phyloP scores from a whole-genome alignment of 35 echinoderm and acorn worm species.

The Nesometra sesokonis region DNA sequence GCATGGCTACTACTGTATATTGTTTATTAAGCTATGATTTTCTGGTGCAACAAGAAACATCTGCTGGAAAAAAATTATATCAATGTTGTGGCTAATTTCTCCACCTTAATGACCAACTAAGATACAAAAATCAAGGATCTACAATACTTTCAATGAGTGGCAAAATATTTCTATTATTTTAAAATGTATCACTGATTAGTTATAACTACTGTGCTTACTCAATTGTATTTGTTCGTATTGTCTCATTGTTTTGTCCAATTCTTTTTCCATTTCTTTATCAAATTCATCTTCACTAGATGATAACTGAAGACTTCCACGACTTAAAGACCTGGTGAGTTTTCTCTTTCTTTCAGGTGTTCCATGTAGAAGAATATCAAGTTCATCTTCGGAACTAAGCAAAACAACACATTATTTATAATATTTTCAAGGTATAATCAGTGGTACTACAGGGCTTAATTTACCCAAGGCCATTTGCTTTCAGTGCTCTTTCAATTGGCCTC shows the following conservation, averaged over 20 bases:
- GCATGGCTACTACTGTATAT: no score
- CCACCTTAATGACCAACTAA: no score
- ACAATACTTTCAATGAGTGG: no score
- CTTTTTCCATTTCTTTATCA: constrained; percentile 96
- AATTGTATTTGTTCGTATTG: constrained; percentile 54
- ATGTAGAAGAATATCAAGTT: constrained; percentile 89
- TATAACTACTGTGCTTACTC: not conserved
- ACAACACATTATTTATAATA: not conserved
- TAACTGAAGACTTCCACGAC: constrained; percentile 83
- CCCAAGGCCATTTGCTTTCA: no score
- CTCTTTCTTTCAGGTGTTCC: constrained; percentile 86
- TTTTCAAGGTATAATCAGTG: not conserved
- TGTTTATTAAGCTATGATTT: no score
- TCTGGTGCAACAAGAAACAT: no score
- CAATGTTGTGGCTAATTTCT: no score
- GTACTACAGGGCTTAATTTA: no score
- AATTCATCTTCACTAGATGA: constrained; percentile 98
- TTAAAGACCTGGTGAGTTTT: constrained; percentile 61
- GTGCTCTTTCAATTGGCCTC: no score
- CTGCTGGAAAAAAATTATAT: no score
- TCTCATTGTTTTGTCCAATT: constrained; percentile 72
- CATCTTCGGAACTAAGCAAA: constrained; percentile 76
- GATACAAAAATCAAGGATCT: no score
- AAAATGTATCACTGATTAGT: not conserved
- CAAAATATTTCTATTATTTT: not conserved